Base-by-base conservation (phyloP, 2,888 invertebrate genomes). In the Meliscaeva auricollis region DNA sequence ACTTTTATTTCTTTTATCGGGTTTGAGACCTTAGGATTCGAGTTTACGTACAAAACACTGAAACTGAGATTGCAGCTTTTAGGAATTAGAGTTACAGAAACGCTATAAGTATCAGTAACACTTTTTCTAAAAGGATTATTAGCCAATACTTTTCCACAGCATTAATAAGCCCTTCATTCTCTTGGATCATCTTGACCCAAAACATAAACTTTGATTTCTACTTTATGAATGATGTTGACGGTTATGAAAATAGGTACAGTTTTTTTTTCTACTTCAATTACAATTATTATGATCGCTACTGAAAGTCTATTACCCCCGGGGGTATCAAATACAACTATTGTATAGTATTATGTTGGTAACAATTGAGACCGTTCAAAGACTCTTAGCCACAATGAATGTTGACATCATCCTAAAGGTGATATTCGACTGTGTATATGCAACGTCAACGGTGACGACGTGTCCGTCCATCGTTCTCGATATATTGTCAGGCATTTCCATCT, bases 311-410 rank as follows among this genome's bases (percentile, higher is more conserved):
- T 75, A 80, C 84, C 84, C 83, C 48, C 62, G 30, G 38, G 41
- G 48, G 50, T 66, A 75, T 62, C 58, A 77, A 46, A 62, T 46
- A 46, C 58, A 41, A 22, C 32, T 50, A 41, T 17, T 22, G 35
- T 48, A 20, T 2, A 38, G 11, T 6, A 17, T 1, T 13, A 35
- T 58, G 35, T 38, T 58, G 50, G 50, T 35, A 58, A 66, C 76
- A 70, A 50, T 70, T 81, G 70, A 69, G 73, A 78, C 79, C 56
- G 60, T 58, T 83, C 68, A 69, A 74, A 83, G 83, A 82, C 80
- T 44, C 73, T 66, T 73, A 80, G 85, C 85, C 85, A 77, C 85
- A 85, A 85, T 50, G 73, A 73, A 77, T 81, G 81, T 85, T 85
- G 85, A 77, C 80, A 85, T 85, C 76, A 81, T 73, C 81, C 46